These are phyloP conservation scores for Xenopus petersii DNA, from an alignment of 2,797 vertebrate genomes.

Conservation along the genomic window DNA sequence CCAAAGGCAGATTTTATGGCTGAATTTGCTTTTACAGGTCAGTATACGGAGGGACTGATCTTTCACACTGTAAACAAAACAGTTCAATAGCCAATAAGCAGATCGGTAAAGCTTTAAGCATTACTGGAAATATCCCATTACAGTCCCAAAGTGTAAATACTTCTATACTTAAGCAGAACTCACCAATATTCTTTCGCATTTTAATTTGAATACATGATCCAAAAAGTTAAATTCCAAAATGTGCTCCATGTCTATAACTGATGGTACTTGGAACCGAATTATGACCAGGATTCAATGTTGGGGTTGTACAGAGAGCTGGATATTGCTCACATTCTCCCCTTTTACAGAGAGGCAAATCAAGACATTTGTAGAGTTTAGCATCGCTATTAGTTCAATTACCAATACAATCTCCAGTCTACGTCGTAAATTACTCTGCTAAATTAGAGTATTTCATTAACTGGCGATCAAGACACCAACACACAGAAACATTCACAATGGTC, in stretches of 20 bases:
- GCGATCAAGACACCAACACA: background rate
- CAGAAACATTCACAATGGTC: background rate
- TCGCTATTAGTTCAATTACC: background rate
- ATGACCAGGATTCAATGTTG: background rate
- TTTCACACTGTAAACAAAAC: too few relatives aligned
- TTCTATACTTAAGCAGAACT: background rate
- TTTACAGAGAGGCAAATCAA: background rate
- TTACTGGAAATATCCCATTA: too few relatives aligned
- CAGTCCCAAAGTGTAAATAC: background rate
- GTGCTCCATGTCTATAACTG: background rate
- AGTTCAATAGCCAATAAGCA: too few relatives aligned
- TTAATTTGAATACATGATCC: background rate
- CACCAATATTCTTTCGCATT: background rate
- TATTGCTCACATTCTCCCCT: background rate
- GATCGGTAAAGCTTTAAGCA: too few relatives aligned
- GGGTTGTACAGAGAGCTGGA: background rate
- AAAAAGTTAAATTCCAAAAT: background rate
- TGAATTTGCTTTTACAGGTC: too few relatives aligned
- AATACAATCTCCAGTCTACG: slow-evolving; percentile 60
- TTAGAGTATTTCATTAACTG: slow-evolving; percentile 5
- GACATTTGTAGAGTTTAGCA: background rate
- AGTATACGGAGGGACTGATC: too few relatives aligned
- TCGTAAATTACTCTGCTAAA: slow-evolving; percentile 55
- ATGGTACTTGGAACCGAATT: background rate
- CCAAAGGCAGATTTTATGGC: too few relatives aligned